phyloP scores from a whole-genome alignment of 2,797 vertebrate genomes.

The Danionella dracula region DNA sequence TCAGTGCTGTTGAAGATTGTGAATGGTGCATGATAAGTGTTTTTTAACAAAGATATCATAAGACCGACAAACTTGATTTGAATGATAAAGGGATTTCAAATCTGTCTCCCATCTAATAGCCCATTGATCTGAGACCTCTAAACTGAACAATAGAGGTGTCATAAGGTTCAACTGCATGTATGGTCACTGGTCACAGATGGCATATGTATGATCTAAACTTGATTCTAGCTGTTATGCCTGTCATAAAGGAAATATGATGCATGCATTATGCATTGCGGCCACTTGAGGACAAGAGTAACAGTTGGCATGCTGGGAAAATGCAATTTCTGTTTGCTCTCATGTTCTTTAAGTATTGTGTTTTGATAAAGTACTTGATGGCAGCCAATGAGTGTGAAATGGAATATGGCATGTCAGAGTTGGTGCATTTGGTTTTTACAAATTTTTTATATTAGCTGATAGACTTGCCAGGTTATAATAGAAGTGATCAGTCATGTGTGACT shows the following conservation, averaged over 20 bases:
- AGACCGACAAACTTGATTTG: slow-evolving; percentile 20
- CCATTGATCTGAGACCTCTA: slow-evolving; percentile 19
- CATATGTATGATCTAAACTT: slow-evolving; percentile 12
- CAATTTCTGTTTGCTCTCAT: not conserved
- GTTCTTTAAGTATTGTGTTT: not conserved
- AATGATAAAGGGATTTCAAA: slow-evolving; percentile 35
- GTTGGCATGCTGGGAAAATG: slow-evolving; percentile 15
- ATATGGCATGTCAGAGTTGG: not conserved
- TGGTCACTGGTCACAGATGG: slow-evolving; percentile 42
- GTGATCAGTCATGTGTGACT: slow-evolving; percentile 31
- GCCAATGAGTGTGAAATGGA: not conserved
- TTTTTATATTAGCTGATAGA: slow-evolving; percentile 7
- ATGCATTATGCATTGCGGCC: not conserved
- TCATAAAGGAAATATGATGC: slow-evolving; percentile 6
- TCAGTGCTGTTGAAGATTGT: not conserved
- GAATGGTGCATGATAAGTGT: not conserved
- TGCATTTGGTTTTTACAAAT: not conserved
- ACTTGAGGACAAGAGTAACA: slow-evolving; percentile 7
- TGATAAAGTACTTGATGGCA: not conserved
- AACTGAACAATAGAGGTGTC: slow-evolving; percentile 25
- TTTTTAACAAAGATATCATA: slow-evolving; percentile 2
- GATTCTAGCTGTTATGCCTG: not conserved
- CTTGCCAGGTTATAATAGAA: slow-evolving; percentile 11
- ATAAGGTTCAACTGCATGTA: slow-evolving; percentile 36
- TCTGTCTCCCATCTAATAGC: slow-evolving; percentile 16